Conservation (phyloP, 2,113 vertebrate genomes). For the Tragelaphus imberbis region DNA sequence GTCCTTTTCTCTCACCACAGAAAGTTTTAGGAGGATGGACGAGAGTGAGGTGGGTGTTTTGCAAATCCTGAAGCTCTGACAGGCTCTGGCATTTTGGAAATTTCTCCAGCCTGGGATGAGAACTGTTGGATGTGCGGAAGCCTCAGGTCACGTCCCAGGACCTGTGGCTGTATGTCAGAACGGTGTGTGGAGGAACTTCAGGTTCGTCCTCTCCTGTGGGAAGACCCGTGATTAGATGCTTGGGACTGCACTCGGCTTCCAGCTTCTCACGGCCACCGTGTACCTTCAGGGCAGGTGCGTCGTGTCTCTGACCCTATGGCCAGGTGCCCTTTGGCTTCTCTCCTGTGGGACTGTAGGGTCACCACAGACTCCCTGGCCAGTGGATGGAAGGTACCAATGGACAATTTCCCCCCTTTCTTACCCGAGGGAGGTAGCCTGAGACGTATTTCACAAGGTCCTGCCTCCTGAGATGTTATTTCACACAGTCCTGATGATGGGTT, state of each 20-base stretch:
- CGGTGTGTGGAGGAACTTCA: not conserved
- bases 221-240: not conserved
- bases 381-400: not conserved
- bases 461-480: not conserved
- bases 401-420: not conserved
- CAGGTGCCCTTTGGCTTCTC: not conserved
- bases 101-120: not conserved
- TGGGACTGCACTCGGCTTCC: not conserved
- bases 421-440: not conserved
- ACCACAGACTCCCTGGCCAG: not conserved
- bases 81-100: not conserved
- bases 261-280: not conserved
- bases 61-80: not conserved
- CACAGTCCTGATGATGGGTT: not conserved
- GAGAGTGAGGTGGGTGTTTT: not conserved
- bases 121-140: not conserved
- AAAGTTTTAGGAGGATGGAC: not conserved
- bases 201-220: not conserved
- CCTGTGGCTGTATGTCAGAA: not conserved
- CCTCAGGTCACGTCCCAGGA: not conserved
- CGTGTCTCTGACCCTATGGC: too few relatives aligned
- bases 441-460: not conserved
- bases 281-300: not conserved
- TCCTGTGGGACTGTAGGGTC: not conserved
- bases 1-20: accelerated